Evolutionary conservation across 2,113 vertebrate genomes (phyloP), one percentile per base, ranked within the genome.

Genomic region (Cebus imitator): DNA sequence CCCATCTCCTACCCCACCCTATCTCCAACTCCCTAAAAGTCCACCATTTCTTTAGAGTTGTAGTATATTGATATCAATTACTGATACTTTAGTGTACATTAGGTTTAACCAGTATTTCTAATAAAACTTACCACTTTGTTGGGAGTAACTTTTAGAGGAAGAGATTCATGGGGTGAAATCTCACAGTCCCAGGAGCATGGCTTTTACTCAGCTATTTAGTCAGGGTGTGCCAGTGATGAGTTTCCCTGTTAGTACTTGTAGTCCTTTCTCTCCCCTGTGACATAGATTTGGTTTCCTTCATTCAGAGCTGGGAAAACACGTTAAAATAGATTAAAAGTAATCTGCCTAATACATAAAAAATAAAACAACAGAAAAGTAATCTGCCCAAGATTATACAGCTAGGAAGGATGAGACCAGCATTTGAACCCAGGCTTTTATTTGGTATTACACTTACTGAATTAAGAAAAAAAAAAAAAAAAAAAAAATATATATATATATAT

Each of bases 71-170:
- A 9, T 89, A 43, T 18, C 37, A n/a, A 3, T 81, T 83, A 21
- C 57, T 95, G 76, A n/a, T 75, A 27, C 25, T 68, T 50, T 8
- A 72, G 5, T 30, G 27, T 82, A 87, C 50, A 52, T 89, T 70
- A 75, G 58, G 21, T 87, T 84, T 92, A 95, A 27, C 35, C 14
- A n/a, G 4, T 90, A 50, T 95, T 84, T 90, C 30, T 81, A 87
- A 1, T 79, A 86, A 86, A 93, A 66, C 8, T 40, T 92, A 50
- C 11, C 21, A 5, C 45, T 68, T 48, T 37, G 57, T n/a, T 6
- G 16, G 3, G 9, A 4, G 17, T 76, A 23, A 80, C 79, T 97
- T 95, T 11, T 52, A 91, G n/a, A 68, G 58, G 78, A 95, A 76
- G 35, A 45, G 55, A 85, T 48, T 57, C 11, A 2, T n/a, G 50